These are phyloP conservation scores for Ranitomeya variabilis DNA, from an alignment of 2,113 vertebrate species.

Conservation along the genomic window DNA sequence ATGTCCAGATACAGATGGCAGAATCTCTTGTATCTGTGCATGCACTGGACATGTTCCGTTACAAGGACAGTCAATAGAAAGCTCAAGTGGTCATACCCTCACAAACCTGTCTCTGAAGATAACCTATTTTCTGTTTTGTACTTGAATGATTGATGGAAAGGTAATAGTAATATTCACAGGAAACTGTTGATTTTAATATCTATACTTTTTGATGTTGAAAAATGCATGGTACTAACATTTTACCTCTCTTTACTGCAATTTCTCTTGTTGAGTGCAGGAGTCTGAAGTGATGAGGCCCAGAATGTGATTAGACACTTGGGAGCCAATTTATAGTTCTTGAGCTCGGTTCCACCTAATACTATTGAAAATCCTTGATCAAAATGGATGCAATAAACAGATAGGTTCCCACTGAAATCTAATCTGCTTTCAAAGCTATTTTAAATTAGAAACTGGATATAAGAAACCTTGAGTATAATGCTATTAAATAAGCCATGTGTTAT, in stretches of 20 bases:
- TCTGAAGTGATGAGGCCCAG: slow-evolving; percentile 23
- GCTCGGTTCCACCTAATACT: neutral
- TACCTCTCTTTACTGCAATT: slow-evolving; percentile 36
- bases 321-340: slow-evolving; percentile 20
- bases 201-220: slow-evolving; percentile 20
- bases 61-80: neutral
- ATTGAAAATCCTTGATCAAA: slow-evolving; percentile 23
- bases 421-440: neutral
- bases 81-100: neutral
- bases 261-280: slow-evolving; percentile 24
- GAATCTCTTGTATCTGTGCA: no score
- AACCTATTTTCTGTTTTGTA: neutral
- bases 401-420: slow-evolving; percentile 15
- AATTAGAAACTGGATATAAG: neutral
- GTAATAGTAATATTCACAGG: neutral
- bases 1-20: no score
- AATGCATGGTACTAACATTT: slow-evolving; percentile 31
- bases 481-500: neutral
- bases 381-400: neutral
- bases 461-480: neutral
- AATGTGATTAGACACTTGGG: slow-evolving; percentile 28
- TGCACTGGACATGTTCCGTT: no score
- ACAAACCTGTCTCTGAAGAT: neutral
- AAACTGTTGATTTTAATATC: neutral
- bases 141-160: neutral